Evolutionary conservation across 2,888 invertebrate genomes (phyloP).

Genomic region (Chrysotoxum bicinctum): DNA sequence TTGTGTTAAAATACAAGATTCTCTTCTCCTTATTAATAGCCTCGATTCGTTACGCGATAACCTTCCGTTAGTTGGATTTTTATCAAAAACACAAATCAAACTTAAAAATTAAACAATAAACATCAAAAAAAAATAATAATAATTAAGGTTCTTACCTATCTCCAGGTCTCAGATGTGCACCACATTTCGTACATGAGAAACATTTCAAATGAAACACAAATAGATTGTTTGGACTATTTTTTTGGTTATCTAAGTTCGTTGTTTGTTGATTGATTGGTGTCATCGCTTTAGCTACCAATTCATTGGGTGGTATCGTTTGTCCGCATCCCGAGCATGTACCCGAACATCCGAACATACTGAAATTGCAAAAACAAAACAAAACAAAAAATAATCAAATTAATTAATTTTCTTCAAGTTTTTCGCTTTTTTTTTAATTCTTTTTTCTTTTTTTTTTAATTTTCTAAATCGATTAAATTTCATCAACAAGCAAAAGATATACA

Average conservation of each 20-base stretch:
- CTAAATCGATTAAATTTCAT: slow-evolving; percentile 71
- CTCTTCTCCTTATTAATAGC: too few species aligned
- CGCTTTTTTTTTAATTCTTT: background rate
- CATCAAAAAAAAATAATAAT: background rate
- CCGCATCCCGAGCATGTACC: slow-evolving; percentile 96
- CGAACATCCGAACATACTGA: slow-evolving; percentile 94
- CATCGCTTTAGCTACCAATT: slow-evolving; percentile 92
- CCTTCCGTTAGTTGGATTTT: background rate
- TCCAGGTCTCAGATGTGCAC: slow-evolving; percentile 93
- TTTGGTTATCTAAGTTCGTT: slow-evolving; percentile 82
- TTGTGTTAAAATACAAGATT: too few species aligned
- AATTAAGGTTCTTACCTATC: slow-evolving; percentile 86
- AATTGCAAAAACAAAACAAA: slow-evolving; percentile 73
- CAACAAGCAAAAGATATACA: slow-evolving; percentile 58
- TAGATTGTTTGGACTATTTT: slow-evolving; percentile 83
- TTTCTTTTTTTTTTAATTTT: slow-evolving; percentile 55
- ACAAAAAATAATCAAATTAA: slow-evolving; percentile 60
- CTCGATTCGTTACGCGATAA: too few species aligned
- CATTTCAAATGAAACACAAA: slow-evolving; percentile 97
- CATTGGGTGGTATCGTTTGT: slow-evolving; percentile 95
- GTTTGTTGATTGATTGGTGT: slow-evolving; percentile 77
- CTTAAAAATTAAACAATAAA: background rate
- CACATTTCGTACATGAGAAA: slow-evolving; percentile 97
- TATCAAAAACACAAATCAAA: slow-evolving; percentile 1
- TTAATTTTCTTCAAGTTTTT: slow-evolving; percentile 53